These are phyloP conservation scores for Parelbella ahira DNA, from an alignment of 2,888 invertebrate species.

Conservation along the genomic window DNA sequence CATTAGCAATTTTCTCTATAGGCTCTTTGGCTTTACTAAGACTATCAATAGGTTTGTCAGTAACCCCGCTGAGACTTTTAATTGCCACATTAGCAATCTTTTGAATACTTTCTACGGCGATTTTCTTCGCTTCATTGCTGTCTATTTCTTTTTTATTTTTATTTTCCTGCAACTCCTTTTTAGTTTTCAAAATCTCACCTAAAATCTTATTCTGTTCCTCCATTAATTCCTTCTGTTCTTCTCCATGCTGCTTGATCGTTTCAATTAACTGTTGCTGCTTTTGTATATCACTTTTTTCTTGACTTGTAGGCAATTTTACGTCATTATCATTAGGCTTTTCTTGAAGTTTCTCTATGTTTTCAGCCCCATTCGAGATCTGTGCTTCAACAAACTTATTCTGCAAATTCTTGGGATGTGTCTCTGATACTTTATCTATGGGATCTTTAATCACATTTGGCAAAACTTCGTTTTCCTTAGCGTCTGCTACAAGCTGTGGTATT, in stretches of 20 bases:
- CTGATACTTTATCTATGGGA: slow-evolving; percentile 43
- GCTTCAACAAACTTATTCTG: slow-evolving; percentile 46
- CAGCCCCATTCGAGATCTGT: slow-evolving; percentile 41
- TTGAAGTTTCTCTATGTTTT: slow-evolving; percentile 37
- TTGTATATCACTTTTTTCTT: slow-evolving; percentile 52
- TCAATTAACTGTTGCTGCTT: slow-evolving; percentile 79
- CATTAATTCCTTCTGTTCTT: slow-evolving; percentile 84
- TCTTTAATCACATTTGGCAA: slow-evolving; percentile 40
- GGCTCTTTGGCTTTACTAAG: slow-evolving; percentile 40
- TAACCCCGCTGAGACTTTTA: slow-evolving; percentile 62
- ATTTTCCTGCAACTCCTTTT: slow-evolving; percentile 69
- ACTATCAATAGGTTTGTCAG: slow-evolving; percentile 50
- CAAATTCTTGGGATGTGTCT: slow-evolving; percentile 58
- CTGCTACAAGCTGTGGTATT: slow-evolving; percentile 30
- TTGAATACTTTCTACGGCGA: slow-evolving; percentile 74
- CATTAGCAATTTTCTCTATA: slow-evolving; percentile 52
- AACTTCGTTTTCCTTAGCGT: slow-evolving; percentile 55
- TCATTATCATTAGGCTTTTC: slow-evolving; percentile 40
- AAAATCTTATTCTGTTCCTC: slow-evolving; percentile 84
- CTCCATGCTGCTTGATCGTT: slow-evolving; percentile 84
- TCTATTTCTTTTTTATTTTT: slow-evolving; percentile 71
- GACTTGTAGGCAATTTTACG: slow-evolving; percentile 33
- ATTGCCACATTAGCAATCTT: slow-evolving; percentile 73
- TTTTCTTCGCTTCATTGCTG: slow-evolving; percentile 67
- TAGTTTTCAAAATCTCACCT: slow-evolving; percentile 80